Percentiles rank a stretch among this genome's conserved stretches.
phyloP scores from a whole-genome alignment of 2,888 invertebrate genomes.

The Sesia apiformis region DNA sequence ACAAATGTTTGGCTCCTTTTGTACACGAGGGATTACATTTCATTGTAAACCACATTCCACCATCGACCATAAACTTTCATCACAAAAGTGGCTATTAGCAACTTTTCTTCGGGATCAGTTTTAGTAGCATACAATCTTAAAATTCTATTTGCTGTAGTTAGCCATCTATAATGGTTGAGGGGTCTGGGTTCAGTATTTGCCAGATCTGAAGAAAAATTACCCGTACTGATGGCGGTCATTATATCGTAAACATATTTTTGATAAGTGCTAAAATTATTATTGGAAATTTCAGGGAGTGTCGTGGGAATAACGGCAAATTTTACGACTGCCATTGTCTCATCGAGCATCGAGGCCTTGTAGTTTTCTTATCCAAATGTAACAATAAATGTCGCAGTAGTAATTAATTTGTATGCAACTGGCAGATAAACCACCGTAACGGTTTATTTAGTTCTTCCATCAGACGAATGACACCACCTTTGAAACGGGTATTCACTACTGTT shows the following conservation, averaged over 20 bases:
- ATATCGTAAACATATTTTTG: constrained; percentile 8
- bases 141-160: constrained; percentile 6
- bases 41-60: constrained; percentile 6
- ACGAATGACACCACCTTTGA: background rate
- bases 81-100: constrained; percentile 5
- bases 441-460: background rate
- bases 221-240: constrained; percentile 7
- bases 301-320: background rate
- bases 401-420: constrained; percentile 4
- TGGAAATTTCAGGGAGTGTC: background rate
- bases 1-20: background rate
- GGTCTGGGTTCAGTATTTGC: constrained; percentile 6
- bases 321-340: background rate
- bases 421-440: background rate
- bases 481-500: background rate
- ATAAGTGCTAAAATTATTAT: constrained; percentile 5
- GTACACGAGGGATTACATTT: background rate
- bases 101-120: too few species aligned
- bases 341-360: constrained; percentile 1
- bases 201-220: constrained; percentile 6
- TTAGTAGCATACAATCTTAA: constrained; percentile 6
- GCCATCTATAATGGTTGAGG: constrained; percentile 8
- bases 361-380: constrained; percentile 1
- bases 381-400: constrained; percentile 3
- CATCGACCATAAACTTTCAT: constrained; percentile 5